Evolutionary conservation across 1,140 invertebrate species (phyloP), one percentile per base, ranked within the genome.

Genomic region (Sycobia sp.): DNA sequence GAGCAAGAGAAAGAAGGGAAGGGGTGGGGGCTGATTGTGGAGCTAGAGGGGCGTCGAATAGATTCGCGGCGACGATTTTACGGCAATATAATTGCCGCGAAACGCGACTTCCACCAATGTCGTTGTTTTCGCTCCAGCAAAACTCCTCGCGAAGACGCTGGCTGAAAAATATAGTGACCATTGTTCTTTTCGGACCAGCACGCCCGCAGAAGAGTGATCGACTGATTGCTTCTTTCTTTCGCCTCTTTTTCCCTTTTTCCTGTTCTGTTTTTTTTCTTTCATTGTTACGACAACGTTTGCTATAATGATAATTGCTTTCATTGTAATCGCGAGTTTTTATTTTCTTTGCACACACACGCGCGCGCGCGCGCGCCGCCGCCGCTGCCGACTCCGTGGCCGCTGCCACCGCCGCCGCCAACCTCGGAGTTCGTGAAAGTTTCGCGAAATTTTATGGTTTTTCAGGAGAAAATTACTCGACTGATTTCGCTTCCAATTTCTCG

Each of bases 61-160:
- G 44, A 29, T 55, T 61, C 57, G 39, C 46, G 64, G 41, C 44
- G 60, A 67, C 62, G 67, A 72, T 69, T 73, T 71, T 72, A 71
- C 57, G 65, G 65, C 49, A 22, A 61, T 67, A 65, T 70, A 68
- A 71, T 68, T 62, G 58, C 25, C 44, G 63, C 63, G 25, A 60
- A 60, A 65, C 27, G 49, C 46, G 59, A 38, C 63, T 62, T 58
- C 55, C 49, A 44, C 36, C 50, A 27, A 34, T 43, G 41, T 1
- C 32, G 43, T 18, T 18, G 27, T 36, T 53, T 25, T 16, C 27
- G 10, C 27, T 14, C 20, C 43, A 18, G 5, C 8, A 10, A 29
- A 13, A 29, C 13, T 4, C 11, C 14, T 18, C 32, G 22, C 22
- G 29, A 36, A 47, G 36, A 25, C 39, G 27, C 18, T 16, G 4